phyloP scores from a whole-genome alignment of 2,113 vertebrate species.

The Alectura lathami region DNA sequence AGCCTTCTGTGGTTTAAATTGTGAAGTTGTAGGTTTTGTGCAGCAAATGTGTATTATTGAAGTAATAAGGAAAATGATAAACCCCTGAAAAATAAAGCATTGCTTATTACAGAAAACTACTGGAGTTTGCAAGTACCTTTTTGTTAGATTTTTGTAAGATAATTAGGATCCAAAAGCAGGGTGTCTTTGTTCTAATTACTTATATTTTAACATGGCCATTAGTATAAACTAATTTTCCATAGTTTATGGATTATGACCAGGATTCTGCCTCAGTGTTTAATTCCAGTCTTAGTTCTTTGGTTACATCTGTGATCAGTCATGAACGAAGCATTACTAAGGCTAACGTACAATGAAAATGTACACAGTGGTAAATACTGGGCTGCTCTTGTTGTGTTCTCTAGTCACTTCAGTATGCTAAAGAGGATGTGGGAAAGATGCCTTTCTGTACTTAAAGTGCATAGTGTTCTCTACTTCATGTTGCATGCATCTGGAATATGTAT shows the following conservation, averaged over 20 bases:
- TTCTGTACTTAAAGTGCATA: background rate
- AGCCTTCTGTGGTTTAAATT: background rate
- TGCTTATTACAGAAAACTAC: background rate
- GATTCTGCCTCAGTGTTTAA: background rate
- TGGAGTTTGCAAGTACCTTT: background rate
- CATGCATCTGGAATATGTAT: background rate
- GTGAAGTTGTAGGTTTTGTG: background rate
- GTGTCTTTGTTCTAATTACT: background rate
- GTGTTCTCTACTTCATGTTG: background rate
- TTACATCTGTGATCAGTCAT: background rate
- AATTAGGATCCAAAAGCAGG: background rate
- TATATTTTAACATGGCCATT: background rate
- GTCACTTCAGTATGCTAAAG: background rate
- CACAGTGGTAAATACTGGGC: no score
- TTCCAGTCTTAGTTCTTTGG: background rate
- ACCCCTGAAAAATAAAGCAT: background rate
- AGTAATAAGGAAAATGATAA: background rate
- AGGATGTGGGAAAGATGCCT: background rate
- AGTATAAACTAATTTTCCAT: background rate
- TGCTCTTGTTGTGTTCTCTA: background rate
- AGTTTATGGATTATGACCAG: background rate
- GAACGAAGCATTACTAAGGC: background rate
- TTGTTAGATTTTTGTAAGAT: background rate
- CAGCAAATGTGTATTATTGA: background rate
- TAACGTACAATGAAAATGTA: background rate